Evolutionary conservation across 1,140 invertebrate genomes (phyloP), one percentile per base, ranked within the genome.

Genomic region (Brachystomella parvula): DNA sequence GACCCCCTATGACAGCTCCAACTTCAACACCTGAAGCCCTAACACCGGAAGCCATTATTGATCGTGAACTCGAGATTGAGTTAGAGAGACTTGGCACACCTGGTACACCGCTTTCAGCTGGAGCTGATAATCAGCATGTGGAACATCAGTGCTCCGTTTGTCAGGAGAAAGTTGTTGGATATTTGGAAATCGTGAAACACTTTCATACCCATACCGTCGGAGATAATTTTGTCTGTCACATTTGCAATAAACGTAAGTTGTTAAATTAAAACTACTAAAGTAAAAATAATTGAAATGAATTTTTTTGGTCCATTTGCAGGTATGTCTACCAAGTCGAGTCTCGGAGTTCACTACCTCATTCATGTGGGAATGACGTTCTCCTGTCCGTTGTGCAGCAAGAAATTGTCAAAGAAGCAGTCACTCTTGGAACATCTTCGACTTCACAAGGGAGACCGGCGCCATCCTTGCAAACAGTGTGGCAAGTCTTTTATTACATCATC

Each of bases 381-480:
- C 6, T 53, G 49, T 26, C 49, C 49, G 24, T 24, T 53, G 9
- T 53, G 49, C 21, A 6, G 24, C 12, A 53, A 53, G 24, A 53
- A 53, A 53, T 24, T 53, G 49, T 15, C 49, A 15, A 53, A 53
- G 49, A 53, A 53, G 49, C 49, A 53, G 49, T 53, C 49, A 6
- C 49, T 53, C 24, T 26, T 53, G 49, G 49, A 53, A 53, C 49
- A 53, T 24, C 12, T 53, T 26, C 49, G 49, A 6, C 24, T 19
- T 3, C 49, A 53, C 49, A 12, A 24, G 12, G 49, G 49, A 15
- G 49, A 53, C 12, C 49, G 49, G 9, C 49, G 21, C 9, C 24
- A 19, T 24, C 3, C 6, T 26, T 53, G 49, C 49, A 15, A 9
- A 15, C 12, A 17, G 3, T 53, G 49, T 53, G 49, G 24, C 12